These are phyloP conservation scores for Zaprionus camerounensis DNA, from an alignment of 1,140 invertebrate genomes.

Conservation along the genomic window DNA sequence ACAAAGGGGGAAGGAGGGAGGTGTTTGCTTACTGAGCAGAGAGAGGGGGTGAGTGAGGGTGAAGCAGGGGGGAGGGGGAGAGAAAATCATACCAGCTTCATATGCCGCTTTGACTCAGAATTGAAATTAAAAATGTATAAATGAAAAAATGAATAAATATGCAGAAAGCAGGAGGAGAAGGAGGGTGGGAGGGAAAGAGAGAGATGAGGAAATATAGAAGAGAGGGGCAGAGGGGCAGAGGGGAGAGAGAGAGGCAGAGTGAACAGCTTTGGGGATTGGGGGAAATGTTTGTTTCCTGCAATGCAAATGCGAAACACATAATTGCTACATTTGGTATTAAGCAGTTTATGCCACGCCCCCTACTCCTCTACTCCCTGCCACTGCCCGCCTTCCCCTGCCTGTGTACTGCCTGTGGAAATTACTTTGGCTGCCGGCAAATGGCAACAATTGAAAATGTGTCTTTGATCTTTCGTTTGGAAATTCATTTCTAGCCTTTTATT, in stretches of 20 bases:
- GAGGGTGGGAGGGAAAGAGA: background rate
- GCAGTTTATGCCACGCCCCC: conserved; percentile 48
- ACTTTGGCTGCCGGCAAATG: conserved; percentile 68
- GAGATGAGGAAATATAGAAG: background rate
- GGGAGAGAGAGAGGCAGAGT: background rate
- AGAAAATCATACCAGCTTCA: conserved; percentile 35
- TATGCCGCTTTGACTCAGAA: conserved; percentile 59
- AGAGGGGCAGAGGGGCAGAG: background rate
- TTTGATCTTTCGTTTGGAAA: conserved; percentile 81
- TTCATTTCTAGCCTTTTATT: conserved; percentile 66
- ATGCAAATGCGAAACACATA: conserved; percentile 51
- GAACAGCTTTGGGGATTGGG: background rate
- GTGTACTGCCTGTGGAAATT: conserved; percentile 13
- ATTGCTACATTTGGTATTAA: conserved; percentile 80
- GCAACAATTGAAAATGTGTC: conserved; percentile 76
- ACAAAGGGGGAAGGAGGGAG: background rate
- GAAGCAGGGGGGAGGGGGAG: too few relatives aligned
- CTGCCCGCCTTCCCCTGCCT: background rate
- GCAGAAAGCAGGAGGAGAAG: conserved; percentile 16
- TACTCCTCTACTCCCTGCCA: background rate
- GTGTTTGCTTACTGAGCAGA: conserved; percentile 45
- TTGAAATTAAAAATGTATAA: conserved; percentile 80
- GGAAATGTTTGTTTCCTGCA: background rate
- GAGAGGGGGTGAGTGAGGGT: background rate
- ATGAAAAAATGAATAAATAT: conserved; percentile 81